Percentiles rank a stretch among this genome's conserved stretches.
Evolutionary conservation across 1,140 invertebrate species (phyloP).

Genomic region (Drosophila ambigua): DNA sequence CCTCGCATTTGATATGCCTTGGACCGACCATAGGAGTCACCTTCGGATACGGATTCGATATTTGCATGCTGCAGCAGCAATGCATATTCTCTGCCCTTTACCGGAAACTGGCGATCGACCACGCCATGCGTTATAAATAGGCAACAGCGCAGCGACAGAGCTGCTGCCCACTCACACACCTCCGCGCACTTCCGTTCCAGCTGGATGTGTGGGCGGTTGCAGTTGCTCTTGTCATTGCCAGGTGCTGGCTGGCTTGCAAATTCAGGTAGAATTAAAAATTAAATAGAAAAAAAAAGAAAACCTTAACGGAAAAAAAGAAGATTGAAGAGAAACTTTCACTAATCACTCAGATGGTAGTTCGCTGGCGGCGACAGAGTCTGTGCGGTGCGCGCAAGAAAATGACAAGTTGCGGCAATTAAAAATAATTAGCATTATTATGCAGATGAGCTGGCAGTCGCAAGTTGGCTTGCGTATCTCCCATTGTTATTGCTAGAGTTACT

Average conservation of each 20-base stretch:
- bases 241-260: background rate
- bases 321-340: slow-evolving; percentile 65
- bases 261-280: too few relatives aligned
- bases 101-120: slow-evolving; percentile 45
- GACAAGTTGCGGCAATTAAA: slow-evolving; percentile 78
- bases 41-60: too few relatives aligned
- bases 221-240: background rate
- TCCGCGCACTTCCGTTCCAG: slow-evolving; percentile 21
- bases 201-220: slow-evolving; percentile 23
- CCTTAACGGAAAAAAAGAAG: slow-evolving; percentile 27
- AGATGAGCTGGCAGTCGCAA: slow-evolving; percentile 57
- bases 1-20: too few relatives aligned
- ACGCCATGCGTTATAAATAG: slow-evolving; percentile 55
- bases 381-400: slow-evolving; percentile 45
- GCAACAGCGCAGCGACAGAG: slow-evolving; percentile 11
- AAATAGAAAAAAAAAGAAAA: slow-evolving; percentile 27
- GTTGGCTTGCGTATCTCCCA: slow-evolving; percentile 42
- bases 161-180: slow-evolving; percentile 22
- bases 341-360: slow-evolving; percentile 15
- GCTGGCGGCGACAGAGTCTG: slow-evolving; percentile 10
- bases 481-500: slow-evolving; percentile 46
- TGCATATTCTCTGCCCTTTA: slow-evolving; percentile 5
- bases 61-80: too few relatives aligned
- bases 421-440: slow-evolving; percentile 80
- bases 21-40: too few relatives aligned